Evolutionary conservation across 2,113 vertebrate genomes (phyloP), one percentile per base, ranked within the genome.

Genomic region (Nesoenas mayeri): DNA sequence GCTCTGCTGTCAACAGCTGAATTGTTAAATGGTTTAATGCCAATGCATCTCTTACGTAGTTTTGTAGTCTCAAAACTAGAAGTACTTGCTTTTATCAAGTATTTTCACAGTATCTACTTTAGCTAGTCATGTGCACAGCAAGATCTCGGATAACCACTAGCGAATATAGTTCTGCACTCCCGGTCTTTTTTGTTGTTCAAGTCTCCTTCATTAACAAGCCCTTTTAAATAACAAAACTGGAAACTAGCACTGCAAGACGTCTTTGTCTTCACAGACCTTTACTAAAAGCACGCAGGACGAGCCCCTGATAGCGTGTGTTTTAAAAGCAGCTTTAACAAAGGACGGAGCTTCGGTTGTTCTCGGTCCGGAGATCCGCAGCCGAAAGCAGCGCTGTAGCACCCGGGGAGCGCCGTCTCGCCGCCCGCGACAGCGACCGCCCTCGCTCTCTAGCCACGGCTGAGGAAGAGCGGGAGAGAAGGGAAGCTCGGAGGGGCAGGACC

Each of bases 291-390:
- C 2, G 42, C 42, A 7, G 6, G 61, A 12, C 65, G 2, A n/a
- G 17, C 8, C 32, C 20, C 51, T 5, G 26, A 9, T 16, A 4
- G 12, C 48, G 14, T 15, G 42, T 19, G 32, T 32, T 74, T 28
- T 53, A 44, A 74, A 36, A 40, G 5, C 53, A 6, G 48, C 42
- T 40, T 15, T 25, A 42, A 85, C 85, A 89, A 94, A 92, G 66
- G 61, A 22, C 38, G 4, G 38, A 19, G 66, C 54, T 21, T 1
- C 18, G 48, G 28, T 5, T 10, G 20, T 5, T 80, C 31, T 34
- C 25, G 21, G 40, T 32, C 4, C 26, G 7, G 21, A 24, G 15
- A 5, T 7, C 10, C 38, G 1, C 2, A 3, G 79, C 3, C 20
- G 16, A 66, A 12, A 44, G 36, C 75, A 11, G 66, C 31, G 32